These are phyloP conservation scores for Holothuria scabra DNA, from an alignment of 53 echinoderm and acorn worm species.

Conservation along the genomic window DNA sequence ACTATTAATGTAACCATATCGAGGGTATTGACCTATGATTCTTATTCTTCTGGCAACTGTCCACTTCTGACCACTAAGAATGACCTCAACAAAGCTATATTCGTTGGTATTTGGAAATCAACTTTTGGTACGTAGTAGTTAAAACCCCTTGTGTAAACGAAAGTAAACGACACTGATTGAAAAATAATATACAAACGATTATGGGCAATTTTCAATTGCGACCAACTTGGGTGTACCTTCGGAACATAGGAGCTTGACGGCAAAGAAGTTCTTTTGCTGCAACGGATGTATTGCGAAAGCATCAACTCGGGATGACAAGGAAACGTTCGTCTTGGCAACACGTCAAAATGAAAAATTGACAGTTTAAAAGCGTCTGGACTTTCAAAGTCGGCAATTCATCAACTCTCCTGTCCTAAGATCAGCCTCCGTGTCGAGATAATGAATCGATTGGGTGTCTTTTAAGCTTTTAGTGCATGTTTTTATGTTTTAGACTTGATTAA, in stretches of 20 bases:
- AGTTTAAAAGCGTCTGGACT: constrained; percentile 49
- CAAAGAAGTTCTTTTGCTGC: too few relatives aligned
- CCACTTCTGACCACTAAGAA: constrained; percentile 25
- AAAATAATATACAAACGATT: constrained; percentile 37
- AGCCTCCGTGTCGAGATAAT: constrained; percentile 41
- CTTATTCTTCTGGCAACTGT: not conserved
- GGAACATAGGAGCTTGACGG: too few relatives aligned
- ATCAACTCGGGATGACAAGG: not conserved
- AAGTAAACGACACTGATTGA: constrained; percentile 10
- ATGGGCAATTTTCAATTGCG: not conserved
- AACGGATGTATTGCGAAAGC: too few relatives aligned
- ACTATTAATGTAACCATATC: too few relatives aligned
- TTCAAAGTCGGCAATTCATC: constrained; percentile 49
- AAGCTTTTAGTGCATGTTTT: constrained; percentile 44
- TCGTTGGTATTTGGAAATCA: not conserved
- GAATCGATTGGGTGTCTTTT: constrained; percentile 49
- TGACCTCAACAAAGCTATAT: constrained; percentile 30
- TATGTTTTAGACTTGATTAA: constrained; percentile 49
- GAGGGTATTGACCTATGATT: constrained; percentile 9
- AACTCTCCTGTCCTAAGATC: constrained; percentile 41
- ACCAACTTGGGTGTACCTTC: too few relatives aligned
- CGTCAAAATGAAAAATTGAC: constrained; percentile 49
- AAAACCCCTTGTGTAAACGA: constrained; percentile 39
- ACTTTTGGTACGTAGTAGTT: not conserved
- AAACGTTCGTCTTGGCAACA: constrained; percentile 17